Percentiles rank a stretch among this genome's conserved stretches.
These are phyloP conservation scores for Anomalospiza imberbis DNA, from an alignment of 2,797 vertebrate species.

Conservation along the genomic window DNA sequence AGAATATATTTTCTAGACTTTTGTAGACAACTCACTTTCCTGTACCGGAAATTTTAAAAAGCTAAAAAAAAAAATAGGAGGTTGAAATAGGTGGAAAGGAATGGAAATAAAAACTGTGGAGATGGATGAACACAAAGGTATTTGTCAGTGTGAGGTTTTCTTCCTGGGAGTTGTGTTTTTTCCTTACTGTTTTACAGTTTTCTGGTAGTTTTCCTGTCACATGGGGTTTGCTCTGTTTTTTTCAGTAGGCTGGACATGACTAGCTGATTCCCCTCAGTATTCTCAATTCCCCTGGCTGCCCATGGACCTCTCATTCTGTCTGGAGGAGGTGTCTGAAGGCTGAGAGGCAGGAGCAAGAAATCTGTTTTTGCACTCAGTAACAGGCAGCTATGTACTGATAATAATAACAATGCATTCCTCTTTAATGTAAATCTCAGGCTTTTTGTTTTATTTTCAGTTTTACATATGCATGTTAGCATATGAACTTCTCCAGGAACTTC, in stretches of 20 bases:
- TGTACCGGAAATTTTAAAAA: background rate
- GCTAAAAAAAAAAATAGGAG: background rate
- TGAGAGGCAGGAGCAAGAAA: background rate
- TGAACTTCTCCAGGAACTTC: conserved; percentile 31
- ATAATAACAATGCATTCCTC: background rate
- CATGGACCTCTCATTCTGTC: background rate
- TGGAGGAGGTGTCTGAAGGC: background rate
- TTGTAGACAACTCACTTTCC: background rate
- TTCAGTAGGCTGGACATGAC: background rate
- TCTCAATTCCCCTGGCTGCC: background rate
- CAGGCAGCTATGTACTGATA: background rate
- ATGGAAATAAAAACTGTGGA: background rate
- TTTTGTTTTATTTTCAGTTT: conserved; percentile 16
- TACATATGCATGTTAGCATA: background rate
- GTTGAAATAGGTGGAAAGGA: background rate
- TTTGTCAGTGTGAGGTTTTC: background rate
- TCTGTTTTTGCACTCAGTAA: background rate
- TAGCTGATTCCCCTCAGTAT: background rate
- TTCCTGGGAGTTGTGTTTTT: background rate
- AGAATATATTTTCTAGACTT: background rate
- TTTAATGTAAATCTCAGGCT: background rate
- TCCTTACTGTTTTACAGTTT: background rate
- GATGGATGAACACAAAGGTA: background rate
- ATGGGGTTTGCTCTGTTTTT: background rate
- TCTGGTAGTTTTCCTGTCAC: background rate